These are phyloP conservation scores for Andrena bucephala DNA, from an alignment of 2,888 invertebrate species.

Conservation along the genomic window DNA sequence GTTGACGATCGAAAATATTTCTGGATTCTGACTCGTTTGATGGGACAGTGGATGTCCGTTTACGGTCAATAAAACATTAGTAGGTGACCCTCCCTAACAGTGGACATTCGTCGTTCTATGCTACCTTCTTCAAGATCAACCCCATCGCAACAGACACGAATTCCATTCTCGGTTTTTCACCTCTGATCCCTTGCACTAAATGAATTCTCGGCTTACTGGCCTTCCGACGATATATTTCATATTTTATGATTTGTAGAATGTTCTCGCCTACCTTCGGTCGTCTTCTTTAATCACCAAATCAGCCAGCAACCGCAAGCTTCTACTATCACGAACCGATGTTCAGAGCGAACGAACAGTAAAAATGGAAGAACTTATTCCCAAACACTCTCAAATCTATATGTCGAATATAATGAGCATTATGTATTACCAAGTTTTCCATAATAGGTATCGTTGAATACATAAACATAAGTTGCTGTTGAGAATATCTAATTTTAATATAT, in stretches of 20 bases:
- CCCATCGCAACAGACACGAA: conserved; percentile 44
- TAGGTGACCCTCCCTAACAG: conserved; percentile 71
- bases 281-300: conserved; percentile 57
- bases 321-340: conserved; percentile 8
- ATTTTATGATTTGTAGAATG: conserved; percentile 82
- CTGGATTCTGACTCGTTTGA: conserved; percentile 38
- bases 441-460: too few species aligned
- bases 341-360: conserved; percentile 9
- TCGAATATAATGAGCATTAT: neutral
- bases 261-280: conserved; percentile 62
- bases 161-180: conserved; percentile 47
- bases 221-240: conserved; percentile 78
- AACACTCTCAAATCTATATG: neutral
- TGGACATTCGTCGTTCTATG: conserved; percentile 47
- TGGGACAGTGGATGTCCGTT: conserved; percentile 30
- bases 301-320: conserved; percentile 33
- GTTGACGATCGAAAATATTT: conserved; percentile 32
- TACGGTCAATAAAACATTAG: conserved; percentile 83
- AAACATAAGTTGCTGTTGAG: too few species aligned
- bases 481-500: too few species aligned
- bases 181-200: conserved; percentile 43
- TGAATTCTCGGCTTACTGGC: conserved; percentile 68
- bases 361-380: neutral
- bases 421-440: too few species aligned
- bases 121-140: conserved; percentile 45